Base-by-base conservation (phyloP, 2,113 vertebrate species). In the Saccopteryx leptura region DNA sequence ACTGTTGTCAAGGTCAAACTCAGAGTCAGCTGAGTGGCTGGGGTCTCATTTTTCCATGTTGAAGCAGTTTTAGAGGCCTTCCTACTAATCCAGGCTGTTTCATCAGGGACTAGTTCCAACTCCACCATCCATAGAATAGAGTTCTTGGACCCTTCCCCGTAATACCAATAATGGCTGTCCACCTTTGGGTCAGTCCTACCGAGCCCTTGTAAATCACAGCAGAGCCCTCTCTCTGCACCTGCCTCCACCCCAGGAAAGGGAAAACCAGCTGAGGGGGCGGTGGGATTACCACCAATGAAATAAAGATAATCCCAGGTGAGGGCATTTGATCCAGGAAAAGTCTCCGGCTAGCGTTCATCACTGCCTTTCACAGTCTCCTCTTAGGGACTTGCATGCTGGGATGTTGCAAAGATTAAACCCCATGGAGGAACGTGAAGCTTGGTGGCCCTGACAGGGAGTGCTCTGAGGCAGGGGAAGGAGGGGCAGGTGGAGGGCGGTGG, bases 321-420 rank as follows among this genome's bases (percentile, higher is more conserved):
- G 93, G 76, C 87, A 74, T 93, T 92, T 95, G 78, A 90, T 95
- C 88, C 91, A 52, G 89, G 92, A 89, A 93, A 94, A 96, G 79
- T 69, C 94, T 79, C 93, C 89, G 82, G 60, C 76, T 1, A 65
- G 92, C 17, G 46, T 4, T 79, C 90, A 68, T 90, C 88, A 69
- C 60, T 39, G 65, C 88, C 63, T 79, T 63, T n/a, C 81, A 56
- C 93, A 85, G 84, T 24, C 93, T 92, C 93, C 92, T 93, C 91
- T 82, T 90, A 94, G 91, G 71, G 80, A 89, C 46, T 72, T 4
- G 2, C 69, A 21, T 19, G 71, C 82, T 14, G 9, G 89, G 68
- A 78, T 56, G 89, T 31, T 52, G 94, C 93, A 28, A 19, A 96
- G 93, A 96, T 88, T 75, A 94, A 92, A 78, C 68, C 91, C 91